Percentiles rank a stretch among this genome's conserved stretches.
These are phyloP conservation scores for Mechanitis messenoides DNA, from an alignment of 2,888 invertebrate species.

Conservation along the genomic window DNA sequence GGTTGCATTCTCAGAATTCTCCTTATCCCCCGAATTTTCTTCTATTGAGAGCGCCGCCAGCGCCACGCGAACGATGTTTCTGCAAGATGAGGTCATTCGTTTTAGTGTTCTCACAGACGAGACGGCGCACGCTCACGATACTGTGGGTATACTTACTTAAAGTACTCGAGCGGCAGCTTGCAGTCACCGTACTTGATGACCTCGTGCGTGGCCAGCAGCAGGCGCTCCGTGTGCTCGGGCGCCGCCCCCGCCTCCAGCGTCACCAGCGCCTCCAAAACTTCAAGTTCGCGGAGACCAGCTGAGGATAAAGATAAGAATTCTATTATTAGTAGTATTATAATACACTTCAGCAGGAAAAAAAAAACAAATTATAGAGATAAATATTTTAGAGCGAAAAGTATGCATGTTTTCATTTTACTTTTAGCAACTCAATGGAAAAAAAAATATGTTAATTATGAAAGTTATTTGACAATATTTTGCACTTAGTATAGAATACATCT, in stretches of 20 bases:
- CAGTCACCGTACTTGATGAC: constrained; percentile 70
- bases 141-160: constrained; percentile 52
- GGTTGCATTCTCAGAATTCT: constrained; percentile 53
- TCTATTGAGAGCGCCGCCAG: constrained; percentile 80
- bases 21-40: constrained; percentile 56
- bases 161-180: constrained; percentile 59
- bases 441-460: too few species aligned
- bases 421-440: too few species aligned
- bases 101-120: constrained; percentile 4
- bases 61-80: constrained; percentile 84
- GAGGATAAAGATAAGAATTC: constrained; percentile 1
- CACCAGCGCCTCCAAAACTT: constrained; percentile 65
- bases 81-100: constrained; percentile 34
- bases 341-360: too few species aligned
- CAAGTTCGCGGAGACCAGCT: constrained; percentile 65
- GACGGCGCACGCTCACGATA: not conserved
- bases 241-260: constrained; percentile 56
- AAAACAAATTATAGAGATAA: too few species aligned
- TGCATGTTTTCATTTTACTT: too few species aligned
- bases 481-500: too few species aligned
- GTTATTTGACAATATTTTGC: too few species aligned
- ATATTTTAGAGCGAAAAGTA: too few species aligned
- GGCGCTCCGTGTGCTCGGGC: constrained; percentile 56
- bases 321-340: too few species aligned
- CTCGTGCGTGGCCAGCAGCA: constrained; percentile 65